These are phyloP conservation scores for Bibio marci DNA, from an alignment of 2,888 invertebrate species.

Conservation along the genomic window DNA sequence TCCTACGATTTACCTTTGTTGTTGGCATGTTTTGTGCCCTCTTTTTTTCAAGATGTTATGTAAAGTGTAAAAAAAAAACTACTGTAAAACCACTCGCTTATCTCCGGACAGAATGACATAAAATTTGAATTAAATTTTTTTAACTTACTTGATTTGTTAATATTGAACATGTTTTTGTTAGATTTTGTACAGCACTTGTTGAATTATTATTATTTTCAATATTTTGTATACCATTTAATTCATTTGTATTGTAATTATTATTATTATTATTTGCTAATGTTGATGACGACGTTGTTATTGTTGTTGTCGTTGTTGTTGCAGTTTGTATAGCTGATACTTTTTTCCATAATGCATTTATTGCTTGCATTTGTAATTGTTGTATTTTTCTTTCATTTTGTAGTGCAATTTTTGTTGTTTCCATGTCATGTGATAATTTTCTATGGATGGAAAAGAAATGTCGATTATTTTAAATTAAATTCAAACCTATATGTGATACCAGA, in stretches of 20 bases:
- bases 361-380: constrained; percentile 77
- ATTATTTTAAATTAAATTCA: too few species aligned
- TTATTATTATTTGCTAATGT: constrained; percentile 22
- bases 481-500: too few species aligned
- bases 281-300: constrained; percentile 10
- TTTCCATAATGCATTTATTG: constrained; percentile 79
- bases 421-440: constrained; percentile 65
- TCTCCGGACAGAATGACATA: too few species aligned
- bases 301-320: constrained; percentile 7
- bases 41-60: too few species aligned
- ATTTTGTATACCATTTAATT: background rate
- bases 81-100: too few species aligned
- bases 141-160: constrained; percentile 49
- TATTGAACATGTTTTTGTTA: constrained; percentile 57
- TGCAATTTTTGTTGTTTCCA: constrained; percentile 71
- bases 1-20: too few species aligned
- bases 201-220: constrained; percentile 32
- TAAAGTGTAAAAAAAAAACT: too few species aligned
- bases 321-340: constrained; percentile 53
- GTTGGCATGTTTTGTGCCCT: too few species aligned
- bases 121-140: background rate
- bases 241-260: constrained; percentile 21
- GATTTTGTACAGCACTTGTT: constrained; percentile 43
- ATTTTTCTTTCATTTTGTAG: constrained; percentile 71
- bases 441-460: too few species aligned